Evolutionary conservation across 2,797 vertebrate genomes (phyloP), one percentile per base, ranked within the genome.

Genomic region (Caiman crocodilus): DNA sequence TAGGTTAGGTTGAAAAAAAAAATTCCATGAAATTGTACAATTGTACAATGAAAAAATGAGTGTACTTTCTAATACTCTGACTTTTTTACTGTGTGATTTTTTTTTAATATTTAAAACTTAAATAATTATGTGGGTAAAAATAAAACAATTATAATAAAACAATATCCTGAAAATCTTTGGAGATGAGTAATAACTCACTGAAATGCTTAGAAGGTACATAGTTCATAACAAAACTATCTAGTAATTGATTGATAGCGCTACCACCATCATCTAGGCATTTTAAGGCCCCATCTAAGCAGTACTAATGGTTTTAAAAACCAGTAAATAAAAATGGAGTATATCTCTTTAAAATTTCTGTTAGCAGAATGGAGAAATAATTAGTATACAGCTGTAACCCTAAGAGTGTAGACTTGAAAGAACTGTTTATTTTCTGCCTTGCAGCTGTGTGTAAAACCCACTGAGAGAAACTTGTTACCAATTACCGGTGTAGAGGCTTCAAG

Each of bases 381-480:
- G 65, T 94, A 94, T 90, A 95, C 89, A 95, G 91, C 90, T 96
- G 94, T 92, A 96, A 89, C 80, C 89, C 90, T 92, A 91, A 92
- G 92, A 96, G 90, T 78, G 73, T 79, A 90, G 87, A 90, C 92
- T 96, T 96, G 92, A 96, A 96, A 97, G 90, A 92, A 95, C 64
- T 94, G 95, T 94, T 97, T 96, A 95, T 96, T 96, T 96, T 96
- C 91, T 96, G 82, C 94, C 92, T 96, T 94, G 94, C 92, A 96
- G 95, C 96, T 97, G 95, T 93, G 91, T 96, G 94, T 95, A 95
- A 96, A 96, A 95, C 95, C 95, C 95, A 96, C 95, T 82, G 96
- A 95, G 95, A 95, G 87, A 96, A 93, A 96, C 94, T 95, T 96
- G 95, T 96, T 97, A 96, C 95, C 96, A 96, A 96, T 97, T 96